phyloP scores from a whole-genome alignment of 2,113 vertebrate species.

The Callaeas wilsoni region DNA sequence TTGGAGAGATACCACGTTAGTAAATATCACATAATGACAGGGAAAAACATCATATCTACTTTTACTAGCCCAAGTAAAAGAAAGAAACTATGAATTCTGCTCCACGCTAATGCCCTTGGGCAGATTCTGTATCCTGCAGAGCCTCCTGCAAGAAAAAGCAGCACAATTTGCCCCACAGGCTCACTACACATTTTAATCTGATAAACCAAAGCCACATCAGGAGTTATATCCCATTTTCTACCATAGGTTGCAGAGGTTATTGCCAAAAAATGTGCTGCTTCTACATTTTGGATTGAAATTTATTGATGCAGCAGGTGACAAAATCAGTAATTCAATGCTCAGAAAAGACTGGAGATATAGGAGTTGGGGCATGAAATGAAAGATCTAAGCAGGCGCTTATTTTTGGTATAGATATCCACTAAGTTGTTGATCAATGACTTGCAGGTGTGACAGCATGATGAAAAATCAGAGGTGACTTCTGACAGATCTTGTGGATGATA shows the following conservation, averaged over 20 bases:
- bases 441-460: background rate
- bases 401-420: constrained; percentile 5
- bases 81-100: background rate
- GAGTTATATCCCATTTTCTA: background rate
- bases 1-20: background rate
- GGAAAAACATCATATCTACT: background rate
- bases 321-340: constrained; percentile 33
- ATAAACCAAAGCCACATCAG: background rate
- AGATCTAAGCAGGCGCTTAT: constrained; percentile 9
- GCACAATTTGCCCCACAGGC: background rate
- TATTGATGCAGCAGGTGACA: constrained; percentile 53
- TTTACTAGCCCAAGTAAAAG: background rate
- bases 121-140: background rate
- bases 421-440: constrained; percentile 24
- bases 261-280: constrained; percentile 22
- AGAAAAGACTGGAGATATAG: background rate
- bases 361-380: background rate
- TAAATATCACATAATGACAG: background rate
- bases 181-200: background rate
- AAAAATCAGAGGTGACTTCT: background rate
- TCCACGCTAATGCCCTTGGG: background rate
- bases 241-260: background rate
- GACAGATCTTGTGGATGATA: background rate
- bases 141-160: background rate
- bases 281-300: constrained; percentile 41